Evolutionary conservation across 2,113 vertebrate species (phyloP), one percentile per base, ranked within the genome.

Genomic region (Leucopternis melanops): DNA sequence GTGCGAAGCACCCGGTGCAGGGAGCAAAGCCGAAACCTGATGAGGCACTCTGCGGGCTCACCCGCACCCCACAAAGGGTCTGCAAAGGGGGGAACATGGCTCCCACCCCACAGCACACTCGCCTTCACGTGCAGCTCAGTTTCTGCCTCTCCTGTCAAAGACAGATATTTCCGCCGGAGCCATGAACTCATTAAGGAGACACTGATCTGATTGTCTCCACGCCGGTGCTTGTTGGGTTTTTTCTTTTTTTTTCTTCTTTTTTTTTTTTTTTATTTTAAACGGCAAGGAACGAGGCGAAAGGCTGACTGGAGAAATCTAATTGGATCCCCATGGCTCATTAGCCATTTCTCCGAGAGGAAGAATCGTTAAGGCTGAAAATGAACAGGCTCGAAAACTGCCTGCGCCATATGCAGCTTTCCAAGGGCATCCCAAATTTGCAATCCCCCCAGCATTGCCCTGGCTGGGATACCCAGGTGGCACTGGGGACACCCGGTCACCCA

Each of bases 21-120:
- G 77, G 32, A 58, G 25, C 13, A 8, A 54, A 11, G 16, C 69
- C 27, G 0, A 50, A 49, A 47, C 3, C 10, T 1, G 0, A 0
- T 1, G 3, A 7, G 58, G 61, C 58, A 36, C 27, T n/a, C 10
- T 7, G 3, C 1, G 18, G 49, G 59, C 25, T 88, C 34, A 2
- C 10, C 20, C 16, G n/a, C 47, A 47, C 16, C 86, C 74, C 16
- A 1, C 3, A 27, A 10, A 61, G 62, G n/a, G n/a, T 27, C 78
- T 70, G 82, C 42, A 21, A 32, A 18, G 40, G 26, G 16, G 15
- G 32, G 36, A 0, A 15, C 50, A 11, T 0, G 0, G 16, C 49
- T 69, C 49, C 49, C 16, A 15, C 31, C 81, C 65, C 50, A 20
- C 0, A 4, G 47, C 40, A 20, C 0, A 1, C 58, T 78, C 6